phyloP scores from a whole-genome alignment of 2,113 vertebrate genomes.

The Melanotaenia duboulayi region DNA sequence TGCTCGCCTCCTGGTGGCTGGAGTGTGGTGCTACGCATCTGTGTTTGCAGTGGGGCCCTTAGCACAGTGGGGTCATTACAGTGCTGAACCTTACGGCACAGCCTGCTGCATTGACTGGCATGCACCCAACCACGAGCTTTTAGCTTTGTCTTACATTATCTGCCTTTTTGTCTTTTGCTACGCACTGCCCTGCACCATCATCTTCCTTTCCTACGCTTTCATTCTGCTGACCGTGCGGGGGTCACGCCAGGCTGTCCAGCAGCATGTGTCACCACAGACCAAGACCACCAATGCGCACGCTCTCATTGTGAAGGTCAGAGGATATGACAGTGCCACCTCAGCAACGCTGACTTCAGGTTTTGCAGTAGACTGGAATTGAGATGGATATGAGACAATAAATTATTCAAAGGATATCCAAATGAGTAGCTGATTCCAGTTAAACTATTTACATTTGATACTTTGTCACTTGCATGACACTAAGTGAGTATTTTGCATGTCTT shows the following conservation, averaged over 20 bases:
- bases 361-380: slow-evolving; percentile 14
- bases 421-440: background rate
- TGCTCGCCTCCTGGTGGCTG: slow-evolving; percentile 80
- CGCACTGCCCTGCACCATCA: slow-evolving; percentile 85
- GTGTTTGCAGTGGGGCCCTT: slow-evolving; percentile 85
- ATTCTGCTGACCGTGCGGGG: slow-evolving; percentile 85
- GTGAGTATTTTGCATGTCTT: background rate
- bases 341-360: slow-evolving; percentile 28
- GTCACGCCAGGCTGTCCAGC: slow-evolving; percentile 82
- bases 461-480: slow-evolving; percentile 2
- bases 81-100: slow-evolving; percentile 87
- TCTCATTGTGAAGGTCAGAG: slow-evolving; percentile 85
- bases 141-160: slow-evolving; percentile 83
- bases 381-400: slow-evolving; percentile 19
- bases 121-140: slow-evolving; percentile 72
- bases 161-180: slow-evolving; percentile 89
- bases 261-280: slow-evolving; percentile 80
- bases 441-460: background rate
- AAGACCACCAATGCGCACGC: slow-evolving; percentile 75
- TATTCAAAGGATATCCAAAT: slow-evolving; percentile 4
- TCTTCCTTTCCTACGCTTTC: slow-evolving; percentile 85
- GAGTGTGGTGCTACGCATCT: slow-evolving; percentile 84
- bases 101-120: slow-evolving; percentile 90
- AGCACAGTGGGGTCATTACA: slow-evolving; percentile 85
- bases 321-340: slow-evolving; percentile 1